Percentiles rank a stretch among this genome's conserved stretches.
These are phyloP conservation scores for Acrobasis repandana DNA, from an alignment of 2,888 invertebrate species.

Conservation along the genomic window DNA sequence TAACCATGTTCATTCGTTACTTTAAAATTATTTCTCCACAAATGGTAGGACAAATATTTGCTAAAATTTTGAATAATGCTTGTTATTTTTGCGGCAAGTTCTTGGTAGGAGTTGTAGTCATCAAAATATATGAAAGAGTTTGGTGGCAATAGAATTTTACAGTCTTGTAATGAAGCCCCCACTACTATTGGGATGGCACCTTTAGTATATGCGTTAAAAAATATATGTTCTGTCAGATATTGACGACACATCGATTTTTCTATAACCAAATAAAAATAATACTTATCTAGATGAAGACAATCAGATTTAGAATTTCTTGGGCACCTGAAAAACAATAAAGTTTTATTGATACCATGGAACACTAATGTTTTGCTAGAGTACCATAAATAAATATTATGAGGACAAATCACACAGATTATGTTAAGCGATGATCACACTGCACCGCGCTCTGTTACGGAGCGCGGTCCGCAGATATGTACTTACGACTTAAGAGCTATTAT, in stretches of 20 bases:
- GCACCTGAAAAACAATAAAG: slow-evolving; percentile 73
- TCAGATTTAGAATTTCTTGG: slow-evolving; percentile 84
- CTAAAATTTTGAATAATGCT: slow-evolving; percentile 63
- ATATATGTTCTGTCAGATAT: slow-evolving; percentile 88
- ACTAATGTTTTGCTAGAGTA: no score
- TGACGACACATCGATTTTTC: slow-evolving; percentile 87
- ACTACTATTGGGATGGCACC: slow-evolving; percentile 49
- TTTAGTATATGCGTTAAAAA: slow-evolving; percentile 43
- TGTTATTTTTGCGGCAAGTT: slow-evolving; percentile 78
- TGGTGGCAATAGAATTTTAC: slow-evolving; percentile 81
- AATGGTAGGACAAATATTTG: slow-evolving; percentile 71
- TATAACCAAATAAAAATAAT: slow-evolving; percentile 87
- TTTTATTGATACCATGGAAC: no score
- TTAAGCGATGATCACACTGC: no score
- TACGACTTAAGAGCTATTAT: no score
- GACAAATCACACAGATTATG: no score
- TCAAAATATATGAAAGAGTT: slow-evolving; percentile 84
- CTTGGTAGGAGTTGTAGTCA: slow-evolving; percentile 72
- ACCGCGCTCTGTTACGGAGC: no score
- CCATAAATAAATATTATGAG: no score
- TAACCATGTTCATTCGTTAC: slow-evolving; percentile 87
- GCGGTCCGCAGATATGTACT: no score
- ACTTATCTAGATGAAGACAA: slow-evolving; percentile 80
- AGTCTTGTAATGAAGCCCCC: slow-evolving; percentile 80
- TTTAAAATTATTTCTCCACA: slow-evolving; percentile 83